phyloP scores from a whole-genome alignment of 2,888 invertebrate species.

The Lepetodrilus schrolli region DNA sequence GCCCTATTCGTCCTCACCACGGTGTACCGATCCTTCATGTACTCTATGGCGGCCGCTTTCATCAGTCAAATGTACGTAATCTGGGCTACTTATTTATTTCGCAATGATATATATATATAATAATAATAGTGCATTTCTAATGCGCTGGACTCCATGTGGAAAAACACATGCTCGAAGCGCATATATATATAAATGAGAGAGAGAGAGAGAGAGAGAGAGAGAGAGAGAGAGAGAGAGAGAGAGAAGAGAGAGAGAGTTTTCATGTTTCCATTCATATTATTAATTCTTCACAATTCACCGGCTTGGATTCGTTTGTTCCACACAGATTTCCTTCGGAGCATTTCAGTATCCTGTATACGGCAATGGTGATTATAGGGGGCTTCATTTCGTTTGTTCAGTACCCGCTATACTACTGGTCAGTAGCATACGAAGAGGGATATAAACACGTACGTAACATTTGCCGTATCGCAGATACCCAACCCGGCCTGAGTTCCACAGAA shows the following conservation, averaged over 20 bases:
- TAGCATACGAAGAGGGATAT: constrained; percentile 29
- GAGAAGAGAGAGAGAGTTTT: not conserved
- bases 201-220: not conserved
- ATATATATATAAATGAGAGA: not conserved
- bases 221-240: not conserved
- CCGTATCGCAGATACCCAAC: too few species aligned
- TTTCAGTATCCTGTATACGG: constrained; percentile 60
- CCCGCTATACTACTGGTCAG: constrained; percentile 57
- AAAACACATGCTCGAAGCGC: too few species aligned
- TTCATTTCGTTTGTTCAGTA: constrained; percentile 55
- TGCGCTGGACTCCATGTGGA: not conserved
- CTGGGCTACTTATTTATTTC: too few species aligned
- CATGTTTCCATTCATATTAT: too few species aligned
- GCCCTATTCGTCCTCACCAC: constrained; percentile 1
- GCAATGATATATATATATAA: too few species aligned
- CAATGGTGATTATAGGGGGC: constrained; percentile 53
- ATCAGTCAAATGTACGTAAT: constrained; percentile 9
- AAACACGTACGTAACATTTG: constrained; percentile 5
- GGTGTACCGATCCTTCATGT: constrained; percentile 1
- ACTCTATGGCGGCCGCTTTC: constrained; percentile 50
- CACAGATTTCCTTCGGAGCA: constrained; percentile 62
- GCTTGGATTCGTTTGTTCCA: too few species aligned
- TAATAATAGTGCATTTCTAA: not conserved
- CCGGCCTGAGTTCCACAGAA: too few species aligned
- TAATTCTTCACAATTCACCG: too few species aligned